Evolutionary conservation across 1,140 invertebrate species (phyloP).

Genomic region (Charaxes varanes): DNA sequence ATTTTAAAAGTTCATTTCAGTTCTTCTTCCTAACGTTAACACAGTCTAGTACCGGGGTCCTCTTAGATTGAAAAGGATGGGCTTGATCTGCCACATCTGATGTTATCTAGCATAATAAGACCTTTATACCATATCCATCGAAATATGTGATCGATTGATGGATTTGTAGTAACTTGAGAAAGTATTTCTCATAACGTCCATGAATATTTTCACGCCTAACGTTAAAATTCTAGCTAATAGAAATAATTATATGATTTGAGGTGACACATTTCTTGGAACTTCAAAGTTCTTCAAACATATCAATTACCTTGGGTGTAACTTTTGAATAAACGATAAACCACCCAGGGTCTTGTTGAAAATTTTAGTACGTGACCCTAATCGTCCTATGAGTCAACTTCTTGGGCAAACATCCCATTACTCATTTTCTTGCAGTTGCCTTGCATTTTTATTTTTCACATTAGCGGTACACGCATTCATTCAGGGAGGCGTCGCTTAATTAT

Average conservation of each 20-base stretch:
- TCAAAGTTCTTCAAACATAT: conserved; percentile 37
- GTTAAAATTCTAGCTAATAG: too few relatives aligned
- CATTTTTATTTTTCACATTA: conserved; percentile 54
- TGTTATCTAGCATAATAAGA: too few relatives aligned
- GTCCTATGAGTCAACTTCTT: conserved; percentile 25
- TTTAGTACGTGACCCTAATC: conserved; percentile 49
- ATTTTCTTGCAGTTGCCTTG: conserved; percentile 34
- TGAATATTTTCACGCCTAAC: too few relatives aligned
- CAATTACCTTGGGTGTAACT: conserved; percentile 42
- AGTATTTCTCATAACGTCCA: too few relatives aligned
- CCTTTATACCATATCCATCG: too few relatives aligned
- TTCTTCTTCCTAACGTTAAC: too few relatives aligned
- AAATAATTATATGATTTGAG: conserved; percentile 12
- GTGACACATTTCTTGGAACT: conserved; percentile 23
- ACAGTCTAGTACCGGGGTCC: too few relatives aligned
- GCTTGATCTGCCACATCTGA: too few relatives aligned
- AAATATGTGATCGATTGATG: too few relatives aligned
- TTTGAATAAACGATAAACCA: conserved; percentile 45
- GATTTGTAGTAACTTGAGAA: too few relatives aligned
- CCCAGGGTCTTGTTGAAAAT: conserved; percentile 40
- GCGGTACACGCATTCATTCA: conserved; percentile 52
- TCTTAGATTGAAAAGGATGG: too few relatives aligned
- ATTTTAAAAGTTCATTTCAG: too few relatives aligned
- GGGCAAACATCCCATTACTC: conserved; percentile 43
- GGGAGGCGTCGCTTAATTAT: conserved; percentile 52